Percentiles rank a stretch among this genome's conserved stretches.
phyloP scores from a whole-genome alignment of 2,113 vertebrate species.

The Ascaphus truei region DNA sequence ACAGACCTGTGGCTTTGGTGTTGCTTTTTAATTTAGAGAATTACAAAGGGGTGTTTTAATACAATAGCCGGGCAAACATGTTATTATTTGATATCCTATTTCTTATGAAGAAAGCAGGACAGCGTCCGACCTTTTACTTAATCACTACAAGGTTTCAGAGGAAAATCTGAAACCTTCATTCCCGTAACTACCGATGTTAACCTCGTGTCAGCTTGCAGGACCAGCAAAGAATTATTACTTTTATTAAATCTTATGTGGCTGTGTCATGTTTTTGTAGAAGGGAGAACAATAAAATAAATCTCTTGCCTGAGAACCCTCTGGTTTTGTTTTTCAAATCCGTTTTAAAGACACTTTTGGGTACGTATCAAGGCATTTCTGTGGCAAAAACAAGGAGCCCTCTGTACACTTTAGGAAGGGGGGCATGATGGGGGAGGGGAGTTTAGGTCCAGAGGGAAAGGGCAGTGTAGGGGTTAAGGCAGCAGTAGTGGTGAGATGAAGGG shows the following conservation, averaged over 20 bases:
- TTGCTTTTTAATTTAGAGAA: conserved; percentile 4
- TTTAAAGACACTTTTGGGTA: neutral
- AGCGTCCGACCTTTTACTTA: neutral
- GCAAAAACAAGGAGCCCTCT: no score
- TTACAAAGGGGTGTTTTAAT: neutral
- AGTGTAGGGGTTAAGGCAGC: no score
- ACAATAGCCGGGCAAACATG: no score
- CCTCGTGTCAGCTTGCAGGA: neutral
- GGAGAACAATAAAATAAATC: conserved; percentile 8
- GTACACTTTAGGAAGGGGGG: no score
- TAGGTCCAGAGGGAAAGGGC: no score
- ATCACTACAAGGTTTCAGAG: neutral
- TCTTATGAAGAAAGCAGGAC: neutral
- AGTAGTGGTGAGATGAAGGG: no score
- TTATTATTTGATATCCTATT: no score
- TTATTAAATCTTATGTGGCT: conserved; percentile 2
- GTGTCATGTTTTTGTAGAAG: neutral
- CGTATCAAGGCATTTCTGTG: neutral
- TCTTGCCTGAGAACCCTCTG: neutral
- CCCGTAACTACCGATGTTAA: neutral
- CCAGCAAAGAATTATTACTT: conserved; percentile 14
- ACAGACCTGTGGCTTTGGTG: neutral
- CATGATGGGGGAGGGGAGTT: no score
- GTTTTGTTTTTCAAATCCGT: neutral
- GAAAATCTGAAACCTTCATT: neutral